phyloP scores from a whole-genome alignment of 2,888 invertebrate genomes.

The Drosophila mimica region DNA sequence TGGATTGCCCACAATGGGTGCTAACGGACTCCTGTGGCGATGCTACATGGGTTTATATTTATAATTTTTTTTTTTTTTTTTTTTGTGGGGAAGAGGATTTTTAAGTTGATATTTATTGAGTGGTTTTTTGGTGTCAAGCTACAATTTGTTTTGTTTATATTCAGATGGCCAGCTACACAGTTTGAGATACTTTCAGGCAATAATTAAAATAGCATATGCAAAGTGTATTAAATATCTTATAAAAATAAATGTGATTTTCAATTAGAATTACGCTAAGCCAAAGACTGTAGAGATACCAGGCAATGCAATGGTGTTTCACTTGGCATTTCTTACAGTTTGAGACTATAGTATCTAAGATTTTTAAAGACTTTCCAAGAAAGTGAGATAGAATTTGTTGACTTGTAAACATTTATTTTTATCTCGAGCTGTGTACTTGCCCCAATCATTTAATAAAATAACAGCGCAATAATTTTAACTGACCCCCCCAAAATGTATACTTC shows the following conservation, averaged over 20 bases:
- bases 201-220: background rate
- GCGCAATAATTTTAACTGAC: conserved; percentile 7
- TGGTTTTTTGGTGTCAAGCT: conserved; percentile 20
- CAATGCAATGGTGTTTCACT: background rate
- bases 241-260: background rate
- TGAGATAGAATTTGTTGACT: too few species aligned
- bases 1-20: conserved; percentile 44
- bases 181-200: conserved; percentile 5
- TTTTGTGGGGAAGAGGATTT: conserved; percentile 55
- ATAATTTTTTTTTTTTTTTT: conserved; percentile 13
- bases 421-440: conserved; percentile 26
- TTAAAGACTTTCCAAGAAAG: background rate
- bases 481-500: conserved; percentile 6
- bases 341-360: background rate
- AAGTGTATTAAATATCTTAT: background rate
- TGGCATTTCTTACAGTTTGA: background rate
- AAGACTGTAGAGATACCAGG: background rate
- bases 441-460: conserved; percentile 15
- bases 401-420: background rate
- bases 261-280: background rate
- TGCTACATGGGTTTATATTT: conserved; percentile 49
- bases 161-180: conserved; percentile 18
- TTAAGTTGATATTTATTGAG: conserved; percentile 59
- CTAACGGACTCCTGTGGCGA: conserved; percentile 73
- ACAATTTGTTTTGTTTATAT: background rate